Percentiles rank a stretch among this genome's conserved stretches.
These are phyloP conservation scores for Bimastos eiseni DNA, from an alignment of 2,888 invertebrate species.

Conservation along the genomic window DNA sequence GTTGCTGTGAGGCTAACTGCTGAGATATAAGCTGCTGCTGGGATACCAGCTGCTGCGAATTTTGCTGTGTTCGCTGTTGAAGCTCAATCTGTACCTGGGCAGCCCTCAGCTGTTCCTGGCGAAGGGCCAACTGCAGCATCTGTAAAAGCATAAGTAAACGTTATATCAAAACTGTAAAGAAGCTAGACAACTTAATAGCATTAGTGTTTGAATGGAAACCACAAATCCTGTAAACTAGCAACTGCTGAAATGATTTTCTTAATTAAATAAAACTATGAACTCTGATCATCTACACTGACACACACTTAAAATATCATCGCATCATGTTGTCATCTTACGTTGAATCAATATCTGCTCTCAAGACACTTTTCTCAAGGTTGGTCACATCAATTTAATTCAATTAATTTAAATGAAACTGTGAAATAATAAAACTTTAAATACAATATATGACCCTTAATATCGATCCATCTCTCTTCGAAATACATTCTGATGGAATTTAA, in stretches of 20 bases:
- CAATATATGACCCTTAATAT: too few species aligned
- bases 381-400: background rate
- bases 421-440: too few species aligned
- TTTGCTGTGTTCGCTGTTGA: constrained; percentile 38
- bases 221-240: background rate
- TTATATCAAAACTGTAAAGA: background rate
- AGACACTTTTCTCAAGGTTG: background rate
- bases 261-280: background rate
- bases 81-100: constrained; percentile 39
- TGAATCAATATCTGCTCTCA: background rate
- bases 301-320: background rate
- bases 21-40: constrained; percentile 1
- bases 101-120: constrained; percentile 36
- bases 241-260: background rate
- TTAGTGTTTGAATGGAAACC: background rate
- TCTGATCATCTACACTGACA: background rate
- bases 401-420: too few species aligned
- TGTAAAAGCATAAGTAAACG: background rate
- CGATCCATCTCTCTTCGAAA: too few species aligned
- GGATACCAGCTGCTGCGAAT: background rate
- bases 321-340: background rate
- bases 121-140: constrained; percentile 37
- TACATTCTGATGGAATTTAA: background rate
- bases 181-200: background rate
- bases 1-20: constrained; percentile 19